Conservation (phyloP, 2,888 invertebrate genomes). For the Lymantria dispar region DNA sequence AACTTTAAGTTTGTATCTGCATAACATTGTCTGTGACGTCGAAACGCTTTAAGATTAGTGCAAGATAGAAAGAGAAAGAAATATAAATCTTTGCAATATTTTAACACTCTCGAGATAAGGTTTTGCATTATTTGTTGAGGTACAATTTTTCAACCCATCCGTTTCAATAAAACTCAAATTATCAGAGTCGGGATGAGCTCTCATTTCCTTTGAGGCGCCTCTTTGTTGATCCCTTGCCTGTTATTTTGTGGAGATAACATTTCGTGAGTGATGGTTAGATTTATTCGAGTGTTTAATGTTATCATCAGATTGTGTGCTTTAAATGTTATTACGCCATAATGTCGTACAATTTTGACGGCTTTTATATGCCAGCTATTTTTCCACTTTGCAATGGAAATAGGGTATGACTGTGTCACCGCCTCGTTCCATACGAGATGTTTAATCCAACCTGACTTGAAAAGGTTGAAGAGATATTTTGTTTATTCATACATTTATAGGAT, state of each 20-base stretch:
- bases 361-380: background rate
- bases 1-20: too few species aligned
- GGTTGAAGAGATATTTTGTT: too few species aligned
- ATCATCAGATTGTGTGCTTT: constrained; percentile 5
- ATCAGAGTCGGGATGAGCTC: constrained; percentile 46
- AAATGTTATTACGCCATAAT: constrained; percentile 1
- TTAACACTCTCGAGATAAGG: background rate
- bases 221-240: constrained; percentile 57
- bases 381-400: too few species aligned
- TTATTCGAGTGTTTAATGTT: constrained; percentile 18
- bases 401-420: too few species aligned
- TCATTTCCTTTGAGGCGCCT: constrained; percentile 54
- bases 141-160: constrained; percentile 39
- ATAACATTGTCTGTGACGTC: too few species aligned
- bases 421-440: too few species aligned
- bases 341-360: background rate
- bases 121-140: constrained; percentile 13
- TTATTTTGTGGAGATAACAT: constrained; percentile 46
- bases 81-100: background rate
- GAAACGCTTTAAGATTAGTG: too few species aligned
- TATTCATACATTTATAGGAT: too few species aligned
- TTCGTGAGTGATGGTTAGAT: constrained; percentile 47
- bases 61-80: too few species aligned
- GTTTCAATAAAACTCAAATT: constrained; percentile 54
- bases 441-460: too few species aligned